Conservation (phyloP, 1,140 invertebrate genomes). For the Sinonovacula constricta region DNA sequence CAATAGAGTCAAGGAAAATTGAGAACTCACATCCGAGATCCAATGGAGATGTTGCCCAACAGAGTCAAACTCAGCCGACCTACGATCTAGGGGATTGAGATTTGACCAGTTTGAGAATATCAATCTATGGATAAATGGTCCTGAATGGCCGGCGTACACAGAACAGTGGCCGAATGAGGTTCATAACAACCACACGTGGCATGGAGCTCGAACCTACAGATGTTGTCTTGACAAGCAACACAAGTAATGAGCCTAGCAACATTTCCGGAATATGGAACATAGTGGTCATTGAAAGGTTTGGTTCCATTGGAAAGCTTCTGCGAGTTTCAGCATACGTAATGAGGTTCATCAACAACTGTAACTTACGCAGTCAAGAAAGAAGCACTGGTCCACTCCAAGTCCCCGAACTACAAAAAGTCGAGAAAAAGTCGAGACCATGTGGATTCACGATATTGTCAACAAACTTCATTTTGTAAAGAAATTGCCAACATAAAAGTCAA, state of each 20-base stretch:
- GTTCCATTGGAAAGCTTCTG: no score
- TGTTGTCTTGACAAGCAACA: no score
- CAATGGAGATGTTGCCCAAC: no score
- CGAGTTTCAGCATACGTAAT: neutral
- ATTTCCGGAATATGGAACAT: neutral
- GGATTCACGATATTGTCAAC: neutral
- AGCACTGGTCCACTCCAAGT: neutral
- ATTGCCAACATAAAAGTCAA: no score
- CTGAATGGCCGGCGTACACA: neutral
- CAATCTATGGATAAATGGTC: slow-evolving; percentile 1
- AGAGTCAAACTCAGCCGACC: no score
- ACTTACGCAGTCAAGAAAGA: neutral
- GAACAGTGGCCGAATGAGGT: neutral
- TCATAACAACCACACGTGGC: no score
- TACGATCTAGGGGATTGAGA: slow-evolving; percentile 26
- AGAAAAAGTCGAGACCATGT: neutral
- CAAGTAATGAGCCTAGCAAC: no score
- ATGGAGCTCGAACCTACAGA: no score
- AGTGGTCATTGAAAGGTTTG: neutral
- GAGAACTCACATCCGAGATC: no score
- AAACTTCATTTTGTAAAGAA: no score
- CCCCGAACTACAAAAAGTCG: neutral
- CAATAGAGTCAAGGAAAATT: no score
- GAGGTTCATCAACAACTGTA: no score
- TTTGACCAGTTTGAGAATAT: slow-evolving; percentile 3